Percentiles rank a stretch among this genome's conserved stretches.
Evolutionary conservation across 2,113 vertebrate species (phyloP).

Genomic region (Lota lota): DNA sequence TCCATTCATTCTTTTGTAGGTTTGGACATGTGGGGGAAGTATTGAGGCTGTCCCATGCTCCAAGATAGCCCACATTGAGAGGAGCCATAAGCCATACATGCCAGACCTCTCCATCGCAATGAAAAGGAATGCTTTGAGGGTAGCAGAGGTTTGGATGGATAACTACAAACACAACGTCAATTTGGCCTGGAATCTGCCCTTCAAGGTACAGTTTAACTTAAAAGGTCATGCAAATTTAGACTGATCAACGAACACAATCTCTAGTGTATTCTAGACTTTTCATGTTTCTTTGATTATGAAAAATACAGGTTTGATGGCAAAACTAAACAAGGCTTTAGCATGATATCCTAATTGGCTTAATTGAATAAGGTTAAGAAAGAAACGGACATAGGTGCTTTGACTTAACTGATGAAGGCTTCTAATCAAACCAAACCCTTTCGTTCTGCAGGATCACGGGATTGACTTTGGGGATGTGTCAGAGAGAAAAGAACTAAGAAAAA

Average conservation of each 20-base stretch:
- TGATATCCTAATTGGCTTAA: no score
- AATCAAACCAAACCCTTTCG: neutral
- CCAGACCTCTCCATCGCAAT: conserved; percentile 40
- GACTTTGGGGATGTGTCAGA: conserved; percentile 87
- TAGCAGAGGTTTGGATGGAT: conserved; percentile 80
- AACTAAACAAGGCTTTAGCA: no score
- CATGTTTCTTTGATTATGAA: no score
- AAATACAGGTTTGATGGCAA: no score
- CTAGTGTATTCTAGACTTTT: no score
- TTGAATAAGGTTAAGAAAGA: no score
- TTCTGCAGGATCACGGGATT: conserved; percentile 81
- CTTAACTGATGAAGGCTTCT: neutral
- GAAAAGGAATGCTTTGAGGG: conserved; percentile 72
- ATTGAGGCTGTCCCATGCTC: conserved; percentile 78
- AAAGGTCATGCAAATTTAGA: neutral
- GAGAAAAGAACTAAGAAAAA: conserved; percentile 80
- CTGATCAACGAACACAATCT: neutral
- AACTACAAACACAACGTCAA: conserved; percentile 77
- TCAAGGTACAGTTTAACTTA: conserved; percentile 55
- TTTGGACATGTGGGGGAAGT: conserved; percentile 80
- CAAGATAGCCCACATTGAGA: conserved; percentile 74
- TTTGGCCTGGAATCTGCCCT: conserved; percentile 74
- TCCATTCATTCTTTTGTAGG: conserved; percentile 43
- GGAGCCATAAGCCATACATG: conserved; percentile 76
- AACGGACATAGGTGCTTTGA: neutral